A percentile compares a stretch with the other conserved stretches of the same genome.
Evolutionary conservation across 2,797 vertebrate genomes (phyloP).

Genomic region (Phaenicophaeus curvirostris): DNA sequence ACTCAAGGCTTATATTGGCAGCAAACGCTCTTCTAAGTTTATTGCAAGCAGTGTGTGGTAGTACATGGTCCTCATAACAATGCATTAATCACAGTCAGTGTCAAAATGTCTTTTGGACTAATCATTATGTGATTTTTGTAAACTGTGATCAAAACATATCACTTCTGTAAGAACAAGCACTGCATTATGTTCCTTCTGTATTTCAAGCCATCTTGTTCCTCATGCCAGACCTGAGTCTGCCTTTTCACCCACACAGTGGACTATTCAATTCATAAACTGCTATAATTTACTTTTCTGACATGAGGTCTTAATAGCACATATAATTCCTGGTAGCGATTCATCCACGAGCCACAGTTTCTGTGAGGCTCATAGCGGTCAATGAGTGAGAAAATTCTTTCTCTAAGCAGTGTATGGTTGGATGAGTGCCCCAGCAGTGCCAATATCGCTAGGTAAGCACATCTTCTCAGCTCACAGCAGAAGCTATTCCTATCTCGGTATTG

Average conservation of each 20-base stretch:
- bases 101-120: background rate
- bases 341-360: background rate
- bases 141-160: background rate
- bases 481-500: constrained; percentile 23
- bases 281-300: background rate
- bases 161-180: background rate
- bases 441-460: constrained; percentile 7
- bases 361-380: background rate
- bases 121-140: background rate
- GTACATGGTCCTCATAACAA: background rate
- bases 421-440: background rate
- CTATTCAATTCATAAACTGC: background rate
- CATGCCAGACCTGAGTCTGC: background rate
- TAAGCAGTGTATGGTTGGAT: background rate
- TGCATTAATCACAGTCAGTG: background rate
- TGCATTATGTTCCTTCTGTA: background rate
- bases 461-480: constrained; percentile 16
- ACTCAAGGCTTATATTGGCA: background rate
- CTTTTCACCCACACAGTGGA: background rate
- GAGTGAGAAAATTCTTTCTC: background rate
- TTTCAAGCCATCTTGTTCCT: background rate
- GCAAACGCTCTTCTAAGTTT: background rate
- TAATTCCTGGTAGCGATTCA: background rate
- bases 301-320: background rate
- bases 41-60: background rate